Evolutionary conservation across 2,797 vertebrate species (phyloP), one percentile per base, ranked within the genome.

Genomic region (Pelodytes ibericus): DNA sequence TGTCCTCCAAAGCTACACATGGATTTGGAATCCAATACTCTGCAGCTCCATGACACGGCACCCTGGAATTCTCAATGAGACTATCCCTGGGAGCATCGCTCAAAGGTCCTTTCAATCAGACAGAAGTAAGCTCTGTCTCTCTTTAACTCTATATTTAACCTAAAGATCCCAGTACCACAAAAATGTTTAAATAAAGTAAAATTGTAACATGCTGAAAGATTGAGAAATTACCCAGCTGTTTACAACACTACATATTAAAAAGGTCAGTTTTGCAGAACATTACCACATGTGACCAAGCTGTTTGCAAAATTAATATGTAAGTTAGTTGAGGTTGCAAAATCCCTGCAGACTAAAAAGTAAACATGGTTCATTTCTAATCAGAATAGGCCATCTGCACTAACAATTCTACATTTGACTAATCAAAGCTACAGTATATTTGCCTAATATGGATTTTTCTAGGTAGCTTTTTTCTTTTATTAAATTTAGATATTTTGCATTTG

Each of bases 281-380:
- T 26, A 56, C 67, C 60, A 77, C 47, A 64, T 77, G 60, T 63
- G 49, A 64, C 33, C 66, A 77, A 64, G 67, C 67, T 77, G 67
- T 71, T 64, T 33, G 25, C 27, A 77, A 64, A 71, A 62, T 39
- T 62, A 25, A 76, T 70, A 62, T 76, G 66, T 62, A 47, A 64
- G 36, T 71, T 44, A 27, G 25, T 63, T 41, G 44, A 44, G 59
- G 47, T 64, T 18, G 15, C 20, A 39, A 71, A 75, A 75, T 57
- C 65, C 57, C 73, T 36, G 41, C 61, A 49, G 73, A 75, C 63
- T 25, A 60, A 67, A 74, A 69, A 61, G 74, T 75, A 71, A 71
- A 76, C 31, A 57, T 57, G 49, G 66, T 30, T 71, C 25, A 71
- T 62, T 77, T 71, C 27, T 64, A 77, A 77, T 77, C 67, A 77